These are phyloP conservation scores for Danio choprae DNA, from an alignment of 2,797 vertebrate species.

Conservation along the genomic window DNA sequence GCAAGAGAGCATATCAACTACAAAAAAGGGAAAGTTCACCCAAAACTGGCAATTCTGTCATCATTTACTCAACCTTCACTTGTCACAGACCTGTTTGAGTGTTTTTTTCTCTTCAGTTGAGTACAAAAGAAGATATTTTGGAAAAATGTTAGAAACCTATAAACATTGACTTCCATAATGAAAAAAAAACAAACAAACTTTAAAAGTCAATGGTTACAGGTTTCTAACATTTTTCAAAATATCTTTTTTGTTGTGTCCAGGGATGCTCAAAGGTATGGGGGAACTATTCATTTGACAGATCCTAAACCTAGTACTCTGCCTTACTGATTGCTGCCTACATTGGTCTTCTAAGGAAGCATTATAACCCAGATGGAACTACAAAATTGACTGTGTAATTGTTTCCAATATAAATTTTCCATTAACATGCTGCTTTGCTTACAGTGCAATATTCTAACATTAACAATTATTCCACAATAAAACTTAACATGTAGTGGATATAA, in stretches of 20 bases:
- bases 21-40: neutral
- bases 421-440: neutral
- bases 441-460: neutral
- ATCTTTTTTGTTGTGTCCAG: neutral
- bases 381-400: neutral
- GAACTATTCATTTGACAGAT: no score
- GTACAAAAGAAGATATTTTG: no score
- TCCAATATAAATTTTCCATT: neutral
- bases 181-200: no score
- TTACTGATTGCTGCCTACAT: neutral
- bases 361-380: neutral
- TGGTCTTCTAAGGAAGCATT: neutral
- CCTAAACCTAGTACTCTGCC: neutral
- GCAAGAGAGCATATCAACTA: neutral
- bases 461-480: neutral
- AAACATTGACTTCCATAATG: no score
- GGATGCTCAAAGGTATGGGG: no score
- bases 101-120: no score
- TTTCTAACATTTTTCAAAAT: no score
- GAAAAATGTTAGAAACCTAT: no score
- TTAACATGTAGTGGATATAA: neutral
- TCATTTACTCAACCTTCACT: no score
- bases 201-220: no score
- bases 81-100: no score
- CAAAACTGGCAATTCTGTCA: no score